Conservation (phyloP, 1,140 invertebrate species). For the Lordiphosa collinella region DNA sequence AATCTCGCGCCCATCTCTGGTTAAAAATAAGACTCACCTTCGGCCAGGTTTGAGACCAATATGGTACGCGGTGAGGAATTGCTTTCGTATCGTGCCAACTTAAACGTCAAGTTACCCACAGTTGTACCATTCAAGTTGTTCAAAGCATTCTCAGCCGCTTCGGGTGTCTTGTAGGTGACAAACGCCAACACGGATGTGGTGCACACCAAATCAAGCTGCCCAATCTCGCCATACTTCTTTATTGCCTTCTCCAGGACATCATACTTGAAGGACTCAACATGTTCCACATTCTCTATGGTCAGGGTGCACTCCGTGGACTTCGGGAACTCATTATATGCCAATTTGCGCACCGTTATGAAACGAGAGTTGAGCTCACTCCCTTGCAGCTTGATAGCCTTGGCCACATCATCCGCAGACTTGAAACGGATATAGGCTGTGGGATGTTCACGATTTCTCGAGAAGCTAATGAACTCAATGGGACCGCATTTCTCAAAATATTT, state of each 20-base stretch:
- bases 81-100: slow-evolving; percentile 23
- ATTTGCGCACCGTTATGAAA: slow-evolving; percentile 43
- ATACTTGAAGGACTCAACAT: slow-evolving; percentile 19
- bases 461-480: slow-evolving; percentile 25
- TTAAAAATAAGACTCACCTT: slow-evolving; percentile 17
- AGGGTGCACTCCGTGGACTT: slow-evolving; percentile 32
- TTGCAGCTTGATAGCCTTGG: slow-evolving; percentile 41
- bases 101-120: slow-evolving; percentile 35
- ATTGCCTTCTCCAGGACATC: slow-evolving; percentile 44
- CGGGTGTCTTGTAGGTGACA: slow-evolving; percentile 37
- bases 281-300: slow-evolving; percentile 33
- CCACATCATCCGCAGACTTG: neutral
- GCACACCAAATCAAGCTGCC: slow-evolving; percentile 38
- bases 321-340: neutral
- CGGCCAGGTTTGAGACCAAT: slow-evolving; percentile 36
- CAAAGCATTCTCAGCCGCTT: slow-evolving; percentile 36
- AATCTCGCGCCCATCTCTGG: no score
- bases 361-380: slow-evolving; percentile 38
- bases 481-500: slow-evolving; percentile 46
- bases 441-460: slow-evolving; percentile 16
- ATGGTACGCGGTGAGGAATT: slow-evolving; percentile 9
- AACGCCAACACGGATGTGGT: slow-evolving; percentile 41
- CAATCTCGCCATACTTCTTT: slow-evolving; percentile 51
- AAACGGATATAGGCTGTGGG: slow-evolving; percentile 45
- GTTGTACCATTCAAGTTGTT: slow-evolving; percentile 47